Conservation (phyloP, 2,888 invertebrate genomes). For the Phyllotreta cruciferae region DNA sequence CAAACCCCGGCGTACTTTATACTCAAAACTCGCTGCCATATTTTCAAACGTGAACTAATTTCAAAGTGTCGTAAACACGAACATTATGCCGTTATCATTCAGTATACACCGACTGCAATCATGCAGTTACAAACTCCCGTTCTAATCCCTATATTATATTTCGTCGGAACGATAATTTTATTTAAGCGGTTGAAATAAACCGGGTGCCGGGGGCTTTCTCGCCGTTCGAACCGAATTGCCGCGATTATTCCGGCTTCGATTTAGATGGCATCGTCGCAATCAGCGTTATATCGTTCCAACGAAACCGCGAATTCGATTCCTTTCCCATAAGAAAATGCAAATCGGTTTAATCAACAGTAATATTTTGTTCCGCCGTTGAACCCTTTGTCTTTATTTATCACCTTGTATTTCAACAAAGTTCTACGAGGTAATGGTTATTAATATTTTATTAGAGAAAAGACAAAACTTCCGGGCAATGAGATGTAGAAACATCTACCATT, state of each 20-base stretch:
- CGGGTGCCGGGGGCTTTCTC: not conserved
- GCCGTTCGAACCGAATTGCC: not conserved
- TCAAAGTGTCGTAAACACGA: conserved; percentile 10
- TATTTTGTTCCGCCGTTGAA: too few species aligned
- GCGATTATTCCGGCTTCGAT: conserved; percentile 12
- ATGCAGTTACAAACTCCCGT: not conserved
- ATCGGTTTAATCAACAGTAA: too few species aligned
- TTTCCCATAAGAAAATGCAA: too few species aligned
- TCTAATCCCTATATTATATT: conserved; percentile 12
- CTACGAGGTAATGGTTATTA: too few species aligned
- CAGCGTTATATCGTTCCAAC: not conserved
- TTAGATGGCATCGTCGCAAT: conserved; percentile 13
- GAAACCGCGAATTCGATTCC: too few species aligned
- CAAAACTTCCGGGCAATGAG: too few species aligned
- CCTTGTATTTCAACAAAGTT: too few species aligned
- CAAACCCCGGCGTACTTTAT: too few species aligned
- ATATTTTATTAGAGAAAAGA: too few species aligned
- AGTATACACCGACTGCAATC: conserved; percentile 7
- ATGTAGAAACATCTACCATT: too few species aligned
- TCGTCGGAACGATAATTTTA: conserved; percentile 10
- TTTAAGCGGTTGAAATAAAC: conserved; percentile 8
- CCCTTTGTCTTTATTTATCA: too few species aligned
- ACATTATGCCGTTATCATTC: conserved; percentile 6
- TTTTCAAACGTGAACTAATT: conserved; percentile 7
- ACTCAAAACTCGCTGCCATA: not conserved